Evolutionary conservation across 2,797 vertebrate species (phyloP), one percentile per base, ranked within the genome.

Genomic region (Gallinago solitaria): DNA sequence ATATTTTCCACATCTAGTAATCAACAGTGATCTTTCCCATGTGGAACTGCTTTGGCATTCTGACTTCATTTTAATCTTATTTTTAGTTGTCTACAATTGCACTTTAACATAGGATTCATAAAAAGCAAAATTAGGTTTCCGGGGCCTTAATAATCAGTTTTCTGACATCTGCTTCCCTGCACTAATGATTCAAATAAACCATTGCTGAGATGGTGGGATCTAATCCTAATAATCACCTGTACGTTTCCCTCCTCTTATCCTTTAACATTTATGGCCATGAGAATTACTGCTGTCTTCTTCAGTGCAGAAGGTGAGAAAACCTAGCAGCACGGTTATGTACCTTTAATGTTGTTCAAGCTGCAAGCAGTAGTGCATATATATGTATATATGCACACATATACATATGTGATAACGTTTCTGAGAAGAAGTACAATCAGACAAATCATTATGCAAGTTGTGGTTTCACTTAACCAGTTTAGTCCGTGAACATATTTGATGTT

Each of bases 401-500:
- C 60, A 53, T 78, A 53, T 39, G 73, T 83, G 85, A 95, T 80
- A 87, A 90, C 53, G 93, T 67, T 96, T 88, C 95, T 85, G 54
- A 91, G 93, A 91, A 91, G 65, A 95, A 97, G 96, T 92, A 75
- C 12, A 65, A 96, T 97, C 90, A 96, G 92, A 90, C 74, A 95
- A 92, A 90, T 95, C 30, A 11, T 93, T 92, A 85, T 32, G 76
- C 56, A 68, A 89, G 88, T 39, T 96, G 50, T 95, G 95, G 95
- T 97, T 97, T 96, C 94, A 95, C 93, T 97, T 98, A 97, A 97
- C 96, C 95, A 96, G 94, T 92, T 57, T 25, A 87, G 24, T 57
- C 93, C 6, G 9, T 90, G 76, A 95, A 88, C 75, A 90, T 94
- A 87, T 76, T 57, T 83, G 18, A 86, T 77, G 82, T 89, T 94